Conservation (phyloP, 2,113 vertebrate species). For the Daboia siamensis region DNA sequence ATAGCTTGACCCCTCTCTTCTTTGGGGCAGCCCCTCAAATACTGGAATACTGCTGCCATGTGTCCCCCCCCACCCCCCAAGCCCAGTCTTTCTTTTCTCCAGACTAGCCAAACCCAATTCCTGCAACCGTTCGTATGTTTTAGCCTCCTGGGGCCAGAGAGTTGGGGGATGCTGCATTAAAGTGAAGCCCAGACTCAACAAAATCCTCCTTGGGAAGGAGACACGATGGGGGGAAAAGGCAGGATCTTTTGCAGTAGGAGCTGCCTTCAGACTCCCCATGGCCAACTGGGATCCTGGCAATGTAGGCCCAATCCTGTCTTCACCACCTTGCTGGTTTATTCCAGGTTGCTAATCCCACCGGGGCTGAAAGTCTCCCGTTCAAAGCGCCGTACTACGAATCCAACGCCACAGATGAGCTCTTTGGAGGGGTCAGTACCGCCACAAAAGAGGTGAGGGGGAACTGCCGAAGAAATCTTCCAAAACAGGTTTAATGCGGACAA, state of each 20-base stretch:
- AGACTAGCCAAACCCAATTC: too few relatives aligned
- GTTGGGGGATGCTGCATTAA: too few relatives aligned
- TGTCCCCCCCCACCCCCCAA: too few relatives aligned
- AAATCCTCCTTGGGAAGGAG: neutral
- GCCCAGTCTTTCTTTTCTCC: too few relatives aligned
- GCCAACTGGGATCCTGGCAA: too few relatives aligned
- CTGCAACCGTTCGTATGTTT: too few relatives aligned
- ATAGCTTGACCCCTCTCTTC: too few relatives aligned
- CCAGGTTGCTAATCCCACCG: conserved; percentile 47
- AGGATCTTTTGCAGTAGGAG: neutral
- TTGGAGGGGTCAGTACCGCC: conserved; percentile 42
- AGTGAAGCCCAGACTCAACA: too few relatives aligned
- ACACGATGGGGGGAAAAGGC: fast-evolving
- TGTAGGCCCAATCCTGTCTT: neutral
- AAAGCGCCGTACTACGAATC: conserved; percentile 62
- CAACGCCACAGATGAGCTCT: neutral
- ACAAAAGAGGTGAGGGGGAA: neutral
- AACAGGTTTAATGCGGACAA: neutral
- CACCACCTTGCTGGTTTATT: conserved; percentile 30
- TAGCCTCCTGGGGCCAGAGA: too few relatives aligned
- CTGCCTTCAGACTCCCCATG: neutral
- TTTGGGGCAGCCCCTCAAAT: too few relatives aligned
- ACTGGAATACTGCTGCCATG: too few relatives aligned
- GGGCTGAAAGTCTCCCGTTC: conserved; percentile 57
- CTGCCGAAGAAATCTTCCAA: neutral